Percentiles rank a stretch among this genome's conserved stretches.
Evolutionary conservation across 53 echinoderm and acorn worm genomes (phyloP).

Genomic region (Holothuria leucospilota): DNA sequence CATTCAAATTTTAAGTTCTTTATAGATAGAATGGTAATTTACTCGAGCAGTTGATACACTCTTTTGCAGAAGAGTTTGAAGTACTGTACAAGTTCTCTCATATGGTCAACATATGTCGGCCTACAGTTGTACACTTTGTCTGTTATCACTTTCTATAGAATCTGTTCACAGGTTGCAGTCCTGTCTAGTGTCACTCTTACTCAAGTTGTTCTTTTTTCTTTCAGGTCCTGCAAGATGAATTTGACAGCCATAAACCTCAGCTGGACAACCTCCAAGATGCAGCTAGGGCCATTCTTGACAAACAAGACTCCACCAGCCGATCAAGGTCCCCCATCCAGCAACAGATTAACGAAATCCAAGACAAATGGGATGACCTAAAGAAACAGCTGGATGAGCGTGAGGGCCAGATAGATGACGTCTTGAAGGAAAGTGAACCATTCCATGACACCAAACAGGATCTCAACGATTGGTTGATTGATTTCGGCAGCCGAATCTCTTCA

Average conservation of each 20-base stretch:
- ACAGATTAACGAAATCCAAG: slow-evolving; percentile 79
- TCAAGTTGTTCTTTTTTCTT: not conserved
- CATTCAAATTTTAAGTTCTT: too few relatives aligned
- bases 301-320: slow-evolving; percentile 80
- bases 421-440: slow-evolving; percentile 91
- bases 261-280: slow-evolving; percentile 92
- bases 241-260: slow-evolving; percentile 84
- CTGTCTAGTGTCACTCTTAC: too few relatives aligned
- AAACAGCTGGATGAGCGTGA: slow-evolving; percentile 86
- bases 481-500: slow-evolving; percentile 81
- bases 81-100: too few relatives aligned
- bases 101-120: too few relatives aligned
- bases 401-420: slow-evolving; percentile 88
- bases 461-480: slow-evolving; percentile 93
- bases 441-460: slow-evolving; percentile 87
- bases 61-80: too few relatives aligned
- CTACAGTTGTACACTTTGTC: too few relatives aligned
- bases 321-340: slow-evolving; percentile 78
- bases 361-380: slow-evolving; percentile 91
- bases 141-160: too few relatives aligned
- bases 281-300: slow-evolving; percentile 83
- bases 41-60: too few relatives aligned
- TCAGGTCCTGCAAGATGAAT: slow-evolving; percentile 97
- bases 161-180: too few relatives aligned
- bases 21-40: too few relatives aligned